Percentiles rank a stretch among this genome's conserved stretches.
Conservation (phyloP, 2,888 invertebrate genomes). For the Trissolcus japonicus region DNA sequence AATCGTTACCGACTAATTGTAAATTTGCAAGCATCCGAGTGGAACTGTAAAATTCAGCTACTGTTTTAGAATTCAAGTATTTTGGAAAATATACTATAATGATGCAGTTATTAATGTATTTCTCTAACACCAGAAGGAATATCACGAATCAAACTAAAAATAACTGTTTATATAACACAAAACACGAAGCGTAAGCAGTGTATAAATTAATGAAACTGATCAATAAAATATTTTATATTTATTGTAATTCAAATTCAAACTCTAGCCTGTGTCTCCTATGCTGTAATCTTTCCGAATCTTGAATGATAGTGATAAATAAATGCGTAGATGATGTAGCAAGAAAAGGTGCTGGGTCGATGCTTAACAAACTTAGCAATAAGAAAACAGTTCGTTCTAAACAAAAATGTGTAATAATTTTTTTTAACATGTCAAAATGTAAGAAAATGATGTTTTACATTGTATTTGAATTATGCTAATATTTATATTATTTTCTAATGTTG, state of each 20-base stretch:
- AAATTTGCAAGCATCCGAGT: constrained; percentile 62
- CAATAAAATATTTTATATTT: constrained; percentile 26
- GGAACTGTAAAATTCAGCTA: constrained; percentile 71
- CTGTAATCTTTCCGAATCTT: constrained; percentile 2
- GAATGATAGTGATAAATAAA: constrained; percentile 68
- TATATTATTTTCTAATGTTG: no score
- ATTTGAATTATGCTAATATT: no score
- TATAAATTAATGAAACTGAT: constrained; percentile 22
- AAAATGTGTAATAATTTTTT: no score
- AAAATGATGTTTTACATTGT: no score
- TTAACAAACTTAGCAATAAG: constrained; percentile 57
- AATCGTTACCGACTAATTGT: neutral
- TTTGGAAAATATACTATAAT: constrained; percentile 20
- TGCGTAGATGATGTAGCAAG: constrained; percentile 46
- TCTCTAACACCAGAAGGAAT: neutral
- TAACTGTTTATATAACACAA: no score
- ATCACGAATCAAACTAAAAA: neutral
- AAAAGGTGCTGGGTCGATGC: constrained; percentile 70
- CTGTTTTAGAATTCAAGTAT: constrained; percentile 25
- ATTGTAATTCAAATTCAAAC: neutral
- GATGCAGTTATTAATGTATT: no score
- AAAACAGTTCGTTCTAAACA: constrained; percentile 17
- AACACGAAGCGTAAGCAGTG: no score
- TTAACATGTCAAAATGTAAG: no score
- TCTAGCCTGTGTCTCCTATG: neutral